Evolutionary conservation across 1,140 invertebrate species (phyloP), one percentile per base, ranked within the genome.

Genomic region (Teleogryllus occipitalis): DNA sequence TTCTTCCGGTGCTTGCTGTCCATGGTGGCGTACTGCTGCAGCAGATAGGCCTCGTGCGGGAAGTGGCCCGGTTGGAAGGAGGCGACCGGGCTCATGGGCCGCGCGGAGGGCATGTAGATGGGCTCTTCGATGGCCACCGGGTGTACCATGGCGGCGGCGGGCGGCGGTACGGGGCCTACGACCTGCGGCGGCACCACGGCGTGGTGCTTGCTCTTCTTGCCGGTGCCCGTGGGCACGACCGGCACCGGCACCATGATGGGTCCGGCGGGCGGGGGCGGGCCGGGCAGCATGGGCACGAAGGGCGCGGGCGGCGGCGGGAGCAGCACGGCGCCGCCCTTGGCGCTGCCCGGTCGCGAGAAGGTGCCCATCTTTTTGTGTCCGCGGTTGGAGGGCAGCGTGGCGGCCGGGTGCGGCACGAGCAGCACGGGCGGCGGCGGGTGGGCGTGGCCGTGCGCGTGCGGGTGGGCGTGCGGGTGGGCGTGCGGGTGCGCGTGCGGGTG

Each of bases 41-140:
- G 87, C 54, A 90, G 84, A 81, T 90, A 90, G 8, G 89, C 89
- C 82, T 91, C 90, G 82, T 90, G 89, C 1, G 90, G 90, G 82
- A 91, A 91, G 81, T 89, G 90, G 4, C 87, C 88, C 0, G 90
- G 90, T 82, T 90, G 90, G 82, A 90, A 91, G 47, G 89, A 90
- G 0, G 89, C 89, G 0, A 90, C 87, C 3, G 90, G 90, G 79
- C 89, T 89, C 80, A 90, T 82, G 8, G 90, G 89, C 73, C 90
- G 83, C 75, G 87, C 86, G 15, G 88, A 88, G 8, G 90, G 90
- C 87, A 91, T 89, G 83, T 91, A 91, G 80, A 90, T 89, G 0
- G 90, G 90, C 83, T 91, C 90, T 82, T 91, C 90, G 80, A 88
- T 83, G 10, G 78, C 74, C 18, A 54, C 72, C 22, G 78, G 78